phyloP scores from a whole-genome alignment of 2,113 vertebrate species.

The Brevimyrus niger region DNA sequence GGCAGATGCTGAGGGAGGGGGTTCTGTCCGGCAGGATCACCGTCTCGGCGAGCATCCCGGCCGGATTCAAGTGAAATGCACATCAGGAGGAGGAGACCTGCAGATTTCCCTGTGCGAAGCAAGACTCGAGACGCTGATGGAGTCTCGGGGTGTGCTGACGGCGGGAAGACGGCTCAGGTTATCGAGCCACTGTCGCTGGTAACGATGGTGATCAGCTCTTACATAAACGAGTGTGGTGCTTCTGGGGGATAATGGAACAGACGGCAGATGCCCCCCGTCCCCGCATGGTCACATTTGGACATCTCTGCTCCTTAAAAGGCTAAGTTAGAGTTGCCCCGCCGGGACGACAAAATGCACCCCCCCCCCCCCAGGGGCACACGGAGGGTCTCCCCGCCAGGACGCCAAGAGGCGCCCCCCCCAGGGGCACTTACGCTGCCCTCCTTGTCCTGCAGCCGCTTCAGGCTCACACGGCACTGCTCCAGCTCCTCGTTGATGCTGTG shows the following conservation, averaged over 20 bases:
- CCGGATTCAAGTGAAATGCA: not conserved
- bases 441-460: constrained; percentile 93
- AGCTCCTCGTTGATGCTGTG: constrained; percentile 82
- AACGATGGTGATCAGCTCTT: not conserved
- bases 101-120: not conserved
- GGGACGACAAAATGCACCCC: no score
- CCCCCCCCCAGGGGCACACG: not conserved
- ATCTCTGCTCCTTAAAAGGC: not conserved
- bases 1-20: not conserved
- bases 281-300: not conserved
- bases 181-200: not conserved
- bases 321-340: not conserved
- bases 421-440: constrained; percentile 78
- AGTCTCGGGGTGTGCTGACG: not conserved
- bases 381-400: no score
- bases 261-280: not conserved
- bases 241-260: not conserved
- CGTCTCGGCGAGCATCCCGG: not conserved
- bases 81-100: not conserved
- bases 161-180: not conserved
- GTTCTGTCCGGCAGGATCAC: not conserved
- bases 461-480: constrained; percentile 84
- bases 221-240: not conserved
- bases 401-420: no score
- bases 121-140: not conserved